Conservation (phyloP, 2,888 invertebrate species). For the Blera fallax region DNA sequence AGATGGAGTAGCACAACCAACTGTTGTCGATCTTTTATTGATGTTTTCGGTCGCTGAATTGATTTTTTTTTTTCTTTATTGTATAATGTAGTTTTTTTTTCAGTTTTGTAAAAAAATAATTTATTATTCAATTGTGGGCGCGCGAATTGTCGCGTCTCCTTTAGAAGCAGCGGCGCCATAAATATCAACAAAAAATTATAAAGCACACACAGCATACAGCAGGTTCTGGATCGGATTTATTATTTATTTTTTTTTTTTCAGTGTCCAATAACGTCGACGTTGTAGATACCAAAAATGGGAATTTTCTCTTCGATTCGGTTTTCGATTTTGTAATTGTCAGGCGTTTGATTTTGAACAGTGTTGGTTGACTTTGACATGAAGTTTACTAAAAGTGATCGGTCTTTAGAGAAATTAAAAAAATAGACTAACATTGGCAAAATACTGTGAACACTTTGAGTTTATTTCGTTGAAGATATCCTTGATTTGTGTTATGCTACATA, state of each 20-base stretch:
- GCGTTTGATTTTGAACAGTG: slow-evolving; percentile 28
- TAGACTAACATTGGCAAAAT: background rate
- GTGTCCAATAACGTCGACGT: slow-evolving; percentile 9
- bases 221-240: slow-evolving; percentile 10
- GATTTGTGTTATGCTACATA: background rate
- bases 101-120: slow-evolving; percentile 51
- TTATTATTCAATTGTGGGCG: slow-evolving; percentile 71
- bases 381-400: slow-evolving; percentile 21
- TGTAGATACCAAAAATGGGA: slow-evolving; percentile 61
- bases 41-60: slow-evolving; percentile 22
- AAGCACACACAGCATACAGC: slow-evolving; percentile 16
- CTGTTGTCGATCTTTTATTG: slow-evolving; percentile 36
- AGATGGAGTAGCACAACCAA: background rate
- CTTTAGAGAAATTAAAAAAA: background rate
- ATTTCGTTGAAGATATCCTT: background rate
- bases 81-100: slow-evolving; percentile 1
- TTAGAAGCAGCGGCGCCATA: slow-evolving; percentile 68
- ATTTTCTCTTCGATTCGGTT: slow-evolving; percentile 56
- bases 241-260: no score
- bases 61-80: background rate
- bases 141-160: slow-evolving; percentile 68
- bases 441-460: background rate
- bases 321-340: slow-evolving; percentile 39
- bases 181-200: slow-evolving; percentile 49
- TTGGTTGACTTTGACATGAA: slow-evolving; percentile 2